Evolutionary conservation across 2,797 vertebrate species (phyloP).

Genomic region (Chelon auratus): DNA sequence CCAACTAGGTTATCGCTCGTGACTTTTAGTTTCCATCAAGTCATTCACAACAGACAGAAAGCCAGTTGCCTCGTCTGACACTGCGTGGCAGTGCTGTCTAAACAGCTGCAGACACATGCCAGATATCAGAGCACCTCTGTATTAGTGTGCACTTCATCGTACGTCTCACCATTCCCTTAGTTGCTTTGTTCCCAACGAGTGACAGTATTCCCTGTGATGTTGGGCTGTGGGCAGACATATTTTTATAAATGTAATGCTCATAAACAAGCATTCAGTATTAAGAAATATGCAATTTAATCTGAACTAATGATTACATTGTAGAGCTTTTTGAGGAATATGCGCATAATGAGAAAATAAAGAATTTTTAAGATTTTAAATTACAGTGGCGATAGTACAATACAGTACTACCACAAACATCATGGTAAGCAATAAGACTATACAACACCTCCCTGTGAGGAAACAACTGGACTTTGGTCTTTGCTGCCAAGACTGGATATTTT

Average conservation of each 20-base stretch:
- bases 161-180: neutral
- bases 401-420: neutral
- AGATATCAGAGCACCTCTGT: slow-evolving; percentile 41
- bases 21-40: slow-evolving; percentile 36
- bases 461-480: too few relatives aligned
- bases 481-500: too few relatives aligned
- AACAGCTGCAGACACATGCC: slow-evolving; percentile 38
- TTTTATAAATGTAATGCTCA: neutral
- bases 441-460: too few relatives aligned
- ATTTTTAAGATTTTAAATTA: slow-evolving; percentile 1
- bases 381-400: neutral
- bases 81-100: slow-evolving; percentile 47
- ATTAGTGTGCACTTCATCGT: slow-evolving; percentile 27
- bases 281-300: neutral
- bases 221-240: neutral
- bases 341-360: neutral
- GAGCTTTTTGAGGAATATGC: neutral
- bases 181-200: neutral
- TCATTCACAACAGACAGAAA: slow-evolving; percentile 41
- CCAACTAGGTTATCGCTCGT: slow-evolving; percentile 34
- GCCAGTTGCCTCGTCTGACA: slow-evolving; percentile 54
- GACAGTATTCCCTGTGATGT: neutral
- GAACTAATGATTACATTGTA: neutral
- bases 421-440: neutral
- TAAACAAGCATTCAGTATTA: neutral